Evolutionary conservation across 2,113 vertebrate genomes (phyloP).

Genomic region (Mormoops blainvillei): DNA sequence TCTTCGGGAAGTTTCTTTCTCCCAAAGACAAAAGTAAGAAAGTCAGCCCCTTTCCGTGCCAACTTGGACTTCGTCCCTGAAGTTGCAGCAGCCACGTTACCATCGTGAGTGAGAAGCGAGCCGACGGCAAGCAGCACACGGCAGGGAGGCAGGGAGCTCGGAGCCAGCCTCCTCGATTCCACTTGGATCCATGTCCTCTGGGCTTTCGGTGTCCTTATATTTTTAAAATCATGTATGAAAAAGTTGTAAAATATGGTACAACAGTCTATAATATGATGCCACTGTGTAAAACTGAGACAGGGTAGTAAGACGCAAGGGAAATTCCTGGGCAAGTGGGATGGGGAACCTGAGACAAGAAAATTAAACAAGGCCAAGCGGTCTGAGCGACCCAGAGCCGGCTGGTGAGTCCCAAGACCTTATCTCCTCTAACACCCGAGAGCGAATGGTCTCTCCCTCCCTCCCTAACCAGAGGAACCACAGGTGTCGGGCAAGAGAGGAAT

Average conservation of each 20-base stretch:
- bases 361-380: too few species aligned
- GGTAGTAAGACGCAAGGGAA: too few species aligned
- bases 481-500: too few species aligned
- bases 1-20: neutral
- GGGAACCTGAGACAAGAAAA: too few species aligned
- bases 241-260: neutral
- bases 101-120: neutral
- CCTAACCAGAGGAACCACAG: too few species aligned
- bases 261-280: neutral
- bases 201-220: neutral
- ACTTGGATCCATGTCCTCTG: neutral
- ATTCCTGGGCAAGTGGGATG: too few species aligned
- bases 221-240: neutral
- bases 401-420: too few species aligned
- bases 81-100: rapidly evolving
- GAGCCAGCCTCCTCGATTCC: neutral
- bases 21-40: neutral
- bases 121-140: neutral
- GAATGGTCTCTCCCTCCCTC: too few species aligned
- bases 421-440: too few species aligned
- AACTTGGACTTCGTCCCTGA: neutral
- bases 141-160: rapidly evolving
- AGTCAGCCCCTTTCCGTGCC: neutral
- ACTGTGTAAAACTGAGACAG: neutral
- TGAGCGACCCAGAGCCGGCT: too few species aligned